A percentile compares a stretch with the other conserved stretches of the same genome.
Conservation (phyloP, 2,888 invertebrate genomes). For the Catocala sponsa region DNA sequence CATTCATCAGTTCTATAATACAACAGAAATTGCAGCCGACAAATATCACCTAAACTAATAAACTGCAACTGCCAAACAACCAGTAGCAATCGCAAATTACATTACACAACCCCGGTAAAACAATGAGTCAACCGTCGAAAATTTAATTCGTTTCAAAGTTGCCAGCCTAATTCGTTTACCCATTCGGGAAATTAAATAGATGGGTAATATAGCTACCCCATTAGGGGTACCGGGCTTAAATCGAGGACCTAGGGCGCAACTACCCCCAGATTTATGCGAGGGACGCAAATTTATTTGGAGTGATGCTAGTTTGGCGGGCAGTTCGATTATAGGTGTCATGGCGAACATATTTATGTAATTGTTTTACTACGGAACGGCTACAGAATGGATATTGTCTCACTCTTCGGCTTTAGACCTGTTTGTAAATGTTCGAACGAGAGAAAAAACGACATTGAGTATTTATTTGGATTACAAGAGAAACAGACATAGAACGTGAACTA, state of each 20-base stretch:
- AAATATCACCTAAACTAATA: constrained; percentile 14
- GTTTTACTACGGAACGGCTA: not conserved
- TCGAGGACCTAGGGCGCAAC: constrained; percentile 70
- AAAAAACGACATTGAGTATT: too few relatives aligned
- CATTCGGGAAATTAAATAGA: constrained; percentile 87
- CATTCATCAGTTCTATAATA: too few relatives aligned
- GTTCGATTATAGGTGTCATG: constrained; percentile 26
- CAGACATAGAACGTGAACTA: too few relatives aligned
- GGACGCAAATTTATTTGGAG: constrained; percentile 67
- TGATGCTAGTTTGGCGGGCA: constrained; percentile 43
- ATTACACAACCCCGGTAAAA: constrained; percentile 31
- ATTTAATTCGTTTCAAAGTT: constrained; percentile 85
- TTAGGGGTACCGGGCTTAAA: constrained; percentile 72
- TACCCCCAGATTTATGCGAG: constrained; percentile 76
- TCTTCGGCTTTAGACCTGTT: too few relatives aligned
- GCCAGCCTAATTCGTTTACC: constrained; percentile 86
- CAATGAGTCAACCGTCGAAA: constrained; percentile 81
- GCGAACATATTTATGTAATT: constrained; percentile 1
- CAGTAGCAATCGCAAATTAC: constrained; percentile 42
- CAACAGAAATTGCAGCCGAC: not conserved
- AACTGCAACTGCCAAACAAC: constrained; percentile 32
- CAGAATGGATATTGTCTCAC: too few relatives aligned
- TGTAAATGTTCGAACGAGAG: too few relatives aligned
- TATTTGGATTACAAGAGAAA: too few relatives aligned
- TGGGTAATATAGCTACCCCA: constrained; percentile 86